These are phyloP conservation scores for Leucopsar rothschildi DNA, from an alignment of 2,113 vertebrate genomes.

Conservation along the genomic window DNA sequence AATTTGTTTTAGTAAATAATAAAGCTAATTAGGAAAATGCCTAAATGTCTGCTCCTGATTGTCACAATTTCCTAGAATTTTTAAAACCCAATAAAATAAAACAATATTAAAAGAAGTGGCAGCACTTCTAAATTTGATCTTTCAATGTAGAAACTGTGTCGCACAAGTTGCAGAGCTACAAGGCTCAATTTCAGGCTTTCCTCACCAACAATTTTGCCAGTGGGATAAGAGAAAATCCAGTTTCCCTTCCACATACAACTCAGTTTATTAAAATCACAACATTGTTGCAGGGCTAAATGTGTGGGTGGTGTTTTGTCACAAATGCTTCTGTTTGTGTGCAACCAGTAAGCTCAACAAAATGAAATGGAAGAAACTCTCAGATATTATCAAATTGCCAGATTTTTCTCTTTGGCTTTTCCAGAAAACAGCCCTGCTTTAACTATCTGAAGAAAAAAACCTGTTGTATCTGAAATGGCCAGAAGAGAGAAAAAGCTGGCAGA, in stretches of 20 bases:
- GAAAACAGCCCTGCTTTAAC: conserved; percentile 1
- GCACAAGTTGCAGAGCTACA: not conserved
- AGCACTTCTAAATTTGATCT: not conserved
- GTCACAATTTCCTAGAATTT: not conserved
- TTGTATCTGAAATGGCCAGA: conserved; percentile 1
- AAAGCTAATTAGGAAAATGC: not conserved
- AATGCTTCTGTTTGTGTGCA: not conserved
- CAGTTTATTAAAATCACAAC: conserved; percentile 9
- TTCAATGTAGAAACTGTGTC: not conserved
- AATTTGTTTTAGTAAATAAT: not conserved
- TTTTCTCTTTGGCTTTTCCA: not conserved
- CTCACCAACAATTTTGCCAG: not conserved
- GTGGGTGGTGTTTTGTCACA: not conserved
- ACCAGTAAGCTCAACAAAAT: not conserved
- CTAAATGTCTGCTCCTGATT: not conserved
- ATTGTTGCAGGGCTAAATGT: not conserved
- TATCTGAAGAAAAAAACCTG: conserved; percentile 15
- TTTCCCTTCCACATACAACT: not conserved
- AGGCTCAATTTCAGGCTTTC: not conserved
- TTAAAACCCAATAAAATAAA: not conserved
- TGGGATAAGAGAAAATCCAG: not conserved
- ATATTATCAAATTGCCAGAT: not conserved
- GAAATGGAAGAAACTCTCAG: conserved; percentile 1
- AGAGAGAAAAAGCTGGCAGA: conserved; percentile 22
- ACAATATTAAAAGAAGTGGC: not conserved